These are phyloP conservation scores for Halictus ligatus DNA, from an alignment of 2,888 invertebrate genomes.

Conservation along the genomic window DNA sequence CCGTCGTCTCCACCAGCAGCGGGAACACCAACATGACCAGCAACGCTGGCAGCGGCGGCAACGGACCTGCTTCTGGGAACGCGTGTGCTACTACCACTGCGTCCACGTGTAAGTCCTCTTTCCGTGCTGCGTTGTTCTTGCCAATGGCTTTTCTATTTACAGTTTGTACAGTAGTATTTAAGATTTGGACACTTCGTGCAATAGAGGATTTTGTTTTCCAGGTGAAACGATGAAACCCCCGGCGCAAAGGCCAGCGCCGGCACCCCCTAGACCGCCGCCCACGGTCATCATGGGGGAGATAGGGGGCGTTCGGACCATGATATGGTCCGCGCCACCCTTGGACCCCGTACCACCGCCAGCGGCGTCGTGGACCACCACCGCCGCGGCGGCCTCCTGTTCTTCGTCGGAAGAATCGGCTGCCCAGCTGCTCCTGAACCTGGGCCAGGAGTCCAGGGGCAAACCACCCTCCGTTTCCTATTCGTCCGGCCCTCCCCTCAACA, in stretches of 20 bases:
- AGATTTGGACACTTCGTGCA: no score
- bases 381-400: constrained; percentile 86
- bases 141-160: background rate
- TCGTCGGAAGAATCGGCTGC: constrained; percentile 86
- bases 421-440: constrained; percentile 91
- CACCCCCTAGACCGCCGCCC: constrained; percentile 89
- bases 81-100: constrained; percentile 63
- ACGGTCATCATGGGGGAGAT: constrained; percentile 97
- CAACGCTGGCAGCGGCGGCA: constrained; percentile 57
- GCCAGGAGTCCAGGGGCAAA: constrained; percentile 88
- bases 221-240: constrained; percentile 83
- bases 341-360: constrained; percentile 85
- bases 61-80: constrained; percentile 50
- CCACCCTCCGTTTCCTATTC: constrained; percentile 79
- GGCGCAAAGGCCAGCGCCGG: constrained; percentile 80
- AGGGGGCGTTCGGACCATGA: constrained; percentile 92
- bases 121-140: background rate
- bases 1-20: constrained; percentile 72
- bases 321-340: constrained; percentile 88
- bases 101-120: constrained; percentile 62
- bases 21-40: constrained; percentile 59
- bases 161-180: background rate
- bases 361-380: constrained; percentile 85
- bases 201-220: constrained; percentile 45
- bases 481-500: constrained; percentile 90